These are phyloP conservation scores for Cepaea nemoralis DNA, from an alignment of 1,140 invertebrate species.

Conservation along the genomic window DNA sequence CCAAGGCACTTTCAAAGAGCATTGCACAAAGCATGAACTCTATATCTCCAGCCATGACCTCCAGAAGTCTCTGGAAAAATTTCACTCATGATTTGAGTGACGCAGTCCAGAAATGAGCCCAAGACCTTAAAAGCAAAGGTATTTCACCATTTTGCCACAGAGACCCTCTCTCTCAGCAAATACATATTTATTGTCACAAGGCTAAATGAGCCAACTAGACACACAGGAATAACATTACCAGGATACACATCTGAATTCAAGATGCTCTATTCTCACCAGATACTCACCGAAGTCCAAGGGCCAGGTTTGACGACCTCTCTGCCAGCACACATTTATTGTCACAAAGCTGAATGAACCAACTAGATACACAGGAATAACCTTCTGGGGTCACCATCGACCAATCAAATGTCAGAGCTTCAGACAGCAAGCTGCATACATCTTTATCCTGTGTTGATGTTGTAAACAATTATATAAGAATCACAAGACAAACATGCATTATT, in stretches of 20 bases:
- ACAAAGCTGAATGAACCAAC: slow-evolving; percentile 84
- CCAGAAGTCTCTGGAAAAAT: no score
- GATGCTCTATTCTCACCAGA: background rate
- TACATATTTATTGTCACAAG: slow-evolving; percentile 81
- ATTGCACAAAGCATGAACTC: no score
- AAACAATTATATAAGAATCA: background rate
- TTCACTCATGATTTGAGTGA: no score
- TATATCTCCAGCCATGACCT: no score
- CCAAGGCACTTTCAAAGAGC: no score
- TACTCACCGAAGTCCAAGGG: slow-evolving; percentile 68
- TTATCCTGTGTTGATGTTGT: slow-evolving; percentile 47
- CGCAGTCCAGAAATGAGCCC: no score
- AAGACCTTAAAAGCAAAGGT: no score
- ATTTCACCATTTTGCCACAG: no score
- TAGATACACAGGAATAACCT: slow-evolving; percentile 79
- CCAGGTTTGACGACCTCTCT: slow-evolving; percentile 71
- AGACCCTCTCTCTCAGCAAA: slow-evolving; percentile 74
- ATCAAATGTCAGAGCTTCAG: slow-evolving; percentile 78
- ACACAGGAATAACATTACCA: slow-evolving; percentile 79
- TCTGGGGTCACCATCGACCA: slow-evolving; percentile 81
- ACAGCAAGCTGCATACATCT: slow-evolving; percentile 71
- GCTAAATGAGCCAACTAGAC: slow-evolving; percentile 84
- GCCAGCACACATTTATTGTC: slow-evolving; percentile 80
- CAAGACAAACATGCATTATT: no score
- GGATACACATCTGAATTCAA: no score